Evolutionary conservation across 2,113 vertebrate species (phyloP).

Genomic region (Sardina pilchardus): DNA sequence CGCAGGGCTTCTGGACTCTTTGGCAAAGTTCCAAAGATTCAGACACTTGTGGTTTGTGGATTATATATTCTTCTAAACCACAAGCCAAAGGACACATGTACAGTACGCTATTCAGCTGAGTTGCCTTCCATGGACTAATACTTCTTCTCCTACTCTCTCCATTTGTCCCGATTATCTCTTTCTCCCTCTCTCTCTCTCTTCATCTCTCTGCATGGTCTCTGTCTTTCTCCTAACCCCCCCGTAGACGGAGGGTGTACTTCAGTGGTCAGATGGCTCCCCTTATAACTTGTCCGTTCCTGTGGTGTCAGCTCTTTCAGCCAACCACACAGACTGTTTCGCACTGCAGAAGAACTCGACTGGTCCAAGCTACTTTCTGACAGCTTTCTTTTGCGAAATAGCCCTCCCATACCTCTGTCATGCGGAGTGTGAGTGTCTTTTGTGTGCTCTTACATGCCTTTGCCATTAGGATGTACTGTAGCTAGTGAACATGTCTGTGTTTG

Average conservation of each 20-base stretch:
- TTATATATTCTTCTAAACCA: too few species aligned
- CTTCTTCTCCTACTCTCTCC: background rate
- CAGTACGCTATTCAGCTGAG: background rate
- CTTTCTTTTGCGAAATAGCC: constrained; percentile 79
- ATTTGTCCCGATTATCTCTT: background rate
- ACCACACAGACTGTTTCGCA: constrained; percentile 82
- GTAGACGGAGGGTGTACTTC: constrained; percentile 78
- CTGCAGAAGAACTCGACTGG: constrained; percentile 79
- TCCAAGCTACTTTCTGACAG: constrained; percentile 76
- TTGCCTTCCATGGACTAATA: background rate
- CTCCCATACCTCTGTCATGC: constrained; percentile 87
- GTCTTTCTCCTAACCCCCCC: background rate
- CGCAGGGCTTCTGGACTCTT: background rate
- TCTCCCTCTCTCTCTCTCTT: background rate
- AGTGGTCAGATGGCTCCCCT: constrained; percentile 79
- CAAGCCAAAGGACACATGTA: background rate
- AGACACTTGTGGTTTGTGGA: too few species aligned
- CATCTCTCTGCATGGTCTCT: background rate
- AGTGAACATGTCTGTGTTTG: background rate
- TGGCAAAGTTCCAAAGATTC: too few species aligned
- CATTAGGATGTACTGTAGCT: background rate
- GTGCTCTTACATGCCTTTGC: background rate
- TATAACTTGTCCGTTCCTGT: constrained; percentile 66
- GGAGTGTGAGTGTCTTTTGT: constrained; percentile 73
- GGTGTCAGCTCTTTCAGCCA: constrained; percentile 69